Evolutionary conservation across 1,140 invertebrate species (phyloP).

Genomic region (Rhopalosiphum maidis): DNA sequence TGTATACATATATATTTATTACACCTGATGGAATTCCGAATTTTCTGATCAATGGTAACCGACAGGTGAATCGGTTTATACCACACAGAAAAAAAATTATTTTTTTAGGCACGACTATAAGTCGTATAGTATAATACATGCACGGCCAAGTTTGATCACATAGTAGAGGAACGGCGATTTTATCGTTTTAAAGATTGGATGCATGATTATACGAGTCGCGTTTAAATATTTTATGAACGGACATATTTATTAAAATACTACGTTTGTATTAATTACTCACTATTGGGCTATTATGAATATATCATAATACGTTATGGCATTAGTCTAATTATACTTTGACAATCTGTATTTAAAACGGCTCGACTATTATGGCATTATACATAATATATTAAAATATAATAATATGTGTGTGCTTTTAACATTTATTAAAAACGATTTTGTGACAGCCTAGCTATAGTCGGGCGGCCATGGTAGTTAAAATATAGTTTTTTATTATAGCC

Average conservation of each 20-base stretch:
- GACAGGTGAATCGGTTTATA: background rate
- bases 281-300: background rate
- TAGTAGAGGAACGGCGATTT: background rate
- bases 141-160: background rate
- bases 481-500: slow-evolving; percentile 3
- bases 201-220: background rate
- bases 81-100: background rate
- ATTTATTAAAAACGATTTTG: background rate
- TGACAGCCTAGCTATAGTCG: background rate
- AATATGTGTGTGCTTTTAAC: background rate
- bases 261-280: background rate
- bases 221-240: background rate
- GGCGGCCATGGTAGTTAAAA: background rate
- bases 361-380: background rate
- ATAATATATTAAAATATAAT: background rate
- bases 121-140: too few relatives aligned
- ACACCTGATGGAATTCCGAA: background rate
- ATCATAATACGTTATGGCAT: background rate
- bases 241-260: background rate
- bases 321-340: background rate
- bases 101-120: background rate
- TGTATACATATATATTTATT: background rate
- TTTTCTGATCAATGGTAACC: background rate
- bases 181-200: background rate
- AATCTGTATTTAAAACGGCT: background rate